phyloP scores from a whole-genome alignment of 2,888 invertebrate genomes.

The Yponomeuta malinellus region DNA sequence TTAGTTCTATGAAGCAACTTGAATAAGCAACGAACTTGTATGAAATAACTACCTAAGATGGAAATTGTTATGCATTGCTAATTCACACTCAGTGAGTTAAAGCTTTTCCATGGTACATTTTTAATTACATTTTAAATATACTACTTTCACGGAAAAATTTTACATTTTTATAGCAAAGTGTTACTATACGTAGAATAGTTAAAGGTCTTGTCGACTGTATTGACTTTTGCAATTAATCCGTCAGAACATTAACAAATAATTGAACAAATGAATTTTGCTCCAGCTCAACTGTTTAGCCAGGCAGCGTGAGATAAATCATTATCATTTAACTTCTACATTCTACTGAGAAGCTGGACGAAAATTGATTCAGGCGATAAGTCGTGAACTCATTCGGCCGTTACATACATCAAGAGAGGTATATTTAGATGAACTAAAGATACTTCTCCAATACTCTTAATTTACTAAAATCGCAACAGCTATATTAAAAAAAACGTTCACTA shows the following conservation, averaged over 20 bases:
- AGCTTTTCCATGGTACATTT: neutral
- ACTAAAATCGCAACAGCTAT: no score
- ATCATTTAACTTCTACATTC: constrained; percentile 32
- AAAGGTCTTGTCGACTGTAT: neutral
- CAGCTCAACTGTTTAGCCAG: neutral
- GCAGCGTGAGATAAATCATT: constrained; percentile 31
- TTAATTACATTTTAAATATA: no score
- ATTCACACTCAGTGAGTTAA: neutral
- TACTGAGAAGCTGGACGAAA: constrained; percentile 22
- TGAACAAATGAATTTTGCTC: neutral
- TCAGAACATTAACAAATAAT: neutral
- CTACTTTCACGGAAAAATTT: no score
- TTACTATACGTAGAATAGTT: neutral
- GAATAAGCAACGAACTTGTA: neutral
- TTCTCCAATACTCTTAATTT: neutral
- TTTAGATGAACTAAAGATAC: neutral
- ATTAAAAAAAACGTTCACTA: no score
- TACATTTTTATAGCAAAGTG: no score
- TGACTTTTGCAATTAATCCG: neutral
- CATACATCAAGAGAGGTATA: neutral
- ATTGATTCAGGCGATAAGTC: constrained; percentile 28
- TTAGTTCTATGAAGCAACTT: neutral
- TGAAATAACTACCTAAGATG: neutral
- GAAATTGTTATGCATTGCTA: neutral
- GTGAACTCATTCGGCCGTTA: neutral